Evolutionary conservation across 2,113 vertebrate species (phyloP), one percentile per base, ranked within the genome.

Genomic region (Phrynocephalus versicolor): DNA sequence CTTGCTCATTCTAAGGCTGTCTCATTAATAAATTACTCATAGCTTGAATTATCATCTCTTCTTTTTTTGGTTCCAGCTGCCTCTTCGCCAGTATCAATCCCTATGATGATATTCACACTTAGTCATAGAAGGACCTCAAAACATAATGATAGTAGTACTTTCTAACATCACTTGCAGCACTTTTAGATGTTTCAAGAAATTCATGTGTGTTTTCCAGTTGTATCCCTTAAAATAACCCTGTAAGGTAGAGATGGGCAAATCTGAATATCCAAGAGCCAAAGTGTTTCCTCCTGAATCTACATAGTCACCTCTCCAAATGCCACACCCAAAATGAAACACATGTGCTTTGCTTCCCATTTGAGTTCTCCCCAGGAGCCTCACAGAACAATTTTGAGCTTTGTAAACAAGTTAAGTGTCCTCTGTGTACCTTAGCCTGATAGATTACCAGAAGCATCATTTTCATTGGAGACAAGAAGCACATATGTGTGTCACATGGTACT

Each of bases 171-270:
- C 16, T 3, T 71, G 6, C 45, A 51, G 45, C 45, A 71, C 14
- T 16, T 71, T 35, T 71, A 13, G 19, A 18, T 71, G 58, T 60
- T 60, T 60, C n/a, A 51, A 51, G 45, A 5, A 51, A 6, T 51
- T 51, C 45, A 51, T 51, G 45, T 51, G 65, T 45, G 0, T 25
- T 8, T 23, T 51, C 60, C 23, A 8, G 0, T 12, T 88, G 57
- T 37, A 21, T 10, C n/a, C 73, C 6, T 0, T 65, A 45, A 19
- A 25, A 41, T 19, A 69, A 71, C 18, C n/a, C 14, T 71, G 33
- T 71, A 35, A 71, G 6, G 12, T 3, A 71, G n/a, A 15, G 9
- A 27, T 27, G 25, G 27, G 18, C 19, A 37, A 35, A 15, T 35
- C 27, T 65, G 27, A 10, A 65, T 51, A 65, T 65, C 27, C 23